A percentile compares a stretch with the other conserved stretches of the same genome.
phyloP scores from a whole-genome alignment of 1,140 invertebrate species.

The Anastrepha obliqua region DNA sequence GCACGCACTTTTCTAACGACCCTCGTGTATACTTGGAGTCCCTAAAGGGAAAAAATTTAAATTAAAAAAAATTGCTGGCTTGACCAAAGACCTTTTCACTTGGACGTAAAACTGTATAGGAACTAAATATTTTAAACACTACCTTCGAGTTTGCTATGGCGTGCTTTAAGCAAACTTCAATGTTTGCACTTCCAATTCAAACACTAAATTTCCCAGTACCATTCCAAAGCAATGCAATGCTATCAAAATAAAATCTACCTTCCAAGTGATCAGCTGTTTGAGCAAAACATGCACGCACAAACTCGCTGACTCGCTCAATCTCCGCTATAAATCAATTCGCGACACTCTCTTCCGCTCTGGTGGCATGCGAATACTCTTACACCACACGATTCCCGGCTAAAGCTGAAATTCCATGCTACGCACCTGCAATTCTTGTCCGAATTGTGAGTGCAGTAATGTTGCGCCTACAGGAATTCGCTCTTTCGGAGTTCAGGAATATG shows the following conservation, averaged over 20 bases:
- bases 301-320: not conserved
- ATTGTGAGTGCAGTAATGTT: not conserved
- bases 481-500: slow-evolving; percentile 43
- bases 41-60: too few relatives aligned
- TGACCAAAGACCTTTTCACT: too few relatives aligned
- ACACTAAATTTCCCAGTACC: too few relatives aligned
- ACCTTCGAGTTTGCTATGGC: too few relatives aligned
- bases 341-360: not conserved
- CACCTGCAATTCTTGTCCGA: slow-evolving; percentile 4
- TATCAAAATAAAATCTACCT: slow-evolving; percentile 16
- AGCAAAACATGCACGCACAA: slow-evolving; percentile 21
- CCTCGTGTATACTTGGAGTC: too few relatives aligned
- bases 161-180: too few relatives aligned
- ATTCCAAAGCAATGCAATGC: not conserved
- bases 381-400: not conserved
- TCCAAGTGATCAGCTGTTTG: slow-evolving; percentile 18
- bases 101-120: too few relatives aligned
- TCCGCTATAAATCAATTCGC: not conserved
- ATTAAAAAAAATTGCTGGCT: too few relatives aligned
- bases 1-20: too few relatives aligned
- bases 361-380: not conserved
- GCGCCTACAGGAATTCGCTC: slow-evolving; percentile 48
- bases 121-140: too few relatives aligned
- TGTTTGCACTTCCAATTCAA: too few relatives aligned
- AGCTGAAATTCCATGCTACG: slow-evolving; percentile 31